Conservation (phyloP, 30 jellyfish, hydroid and myxozoan genomes). For the Aurelia aurita region DNA sequence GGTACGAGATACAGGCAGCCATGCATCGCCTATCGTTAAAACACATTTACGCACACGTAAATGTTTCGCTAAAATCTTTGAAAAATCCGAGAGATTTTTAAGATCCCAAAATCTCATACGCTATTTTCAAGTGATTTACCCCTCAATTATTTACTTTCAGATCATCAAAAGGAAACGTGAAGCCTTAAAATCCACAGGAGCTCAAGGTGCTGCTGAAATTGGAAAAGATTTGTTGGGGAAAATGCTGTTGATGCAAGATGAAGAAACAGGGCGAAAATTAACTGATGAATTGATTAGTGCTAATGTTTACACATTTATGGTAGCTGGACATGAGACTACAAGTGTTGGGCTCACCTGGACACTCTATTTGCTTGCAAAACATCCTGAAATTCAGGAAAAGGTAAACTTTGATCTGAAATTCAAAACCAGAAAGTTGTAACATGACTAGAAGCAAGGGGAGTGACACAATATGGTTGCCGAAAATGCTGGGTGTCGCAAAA, state of each 20-base stretch:
- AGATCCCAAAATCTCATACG: background rate
- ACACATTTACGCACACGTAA: too few relatives aligned
- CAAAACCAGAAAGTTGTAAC: background rate
- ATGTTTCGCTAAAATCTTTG: too few relatives aligned
- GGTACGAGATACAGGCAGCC: too few relatives aligned
- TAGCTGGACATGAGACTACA: constrained; percentile 87
- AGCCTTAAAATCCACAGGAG: background rate
- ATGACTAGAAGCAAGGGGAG: background rate
- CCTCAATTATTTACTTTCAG: background rate
- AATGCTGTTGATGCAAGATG: constrained; percentile 57
- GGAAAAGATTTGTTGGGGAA: constrained; percentile 57
- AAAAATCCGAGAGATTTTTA: too few relatives aligned
- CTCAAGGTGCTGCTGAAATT: background rate
- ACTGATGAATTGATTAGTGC: constrained; percentile 49
- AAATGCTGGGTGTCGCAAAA: too few relatives aligned
- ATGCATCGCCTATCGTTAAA: too few relatives aligned
- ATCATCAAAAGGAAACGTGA: constrained; percentile 41
- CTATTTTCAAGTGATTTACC: background rate
- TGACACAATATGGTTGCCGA: too few relatives aligned
- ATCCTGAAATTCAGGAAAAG: constrained; percentile 58
- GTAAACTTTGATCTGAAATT: constrained; percentile 8
- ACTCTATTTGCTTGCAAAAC: constrained; percentile 77
- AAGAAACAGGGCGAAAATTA: constrained; percentile 34
- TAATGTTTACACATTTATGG: constrained; percentile 73
- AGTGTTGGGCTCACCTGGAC: constrained; percentile 80